Evolutionary conservation across 2,113 vertebrate species (phyloP).

Genomic region (Sminthopsis crassicaudata): DNA sequence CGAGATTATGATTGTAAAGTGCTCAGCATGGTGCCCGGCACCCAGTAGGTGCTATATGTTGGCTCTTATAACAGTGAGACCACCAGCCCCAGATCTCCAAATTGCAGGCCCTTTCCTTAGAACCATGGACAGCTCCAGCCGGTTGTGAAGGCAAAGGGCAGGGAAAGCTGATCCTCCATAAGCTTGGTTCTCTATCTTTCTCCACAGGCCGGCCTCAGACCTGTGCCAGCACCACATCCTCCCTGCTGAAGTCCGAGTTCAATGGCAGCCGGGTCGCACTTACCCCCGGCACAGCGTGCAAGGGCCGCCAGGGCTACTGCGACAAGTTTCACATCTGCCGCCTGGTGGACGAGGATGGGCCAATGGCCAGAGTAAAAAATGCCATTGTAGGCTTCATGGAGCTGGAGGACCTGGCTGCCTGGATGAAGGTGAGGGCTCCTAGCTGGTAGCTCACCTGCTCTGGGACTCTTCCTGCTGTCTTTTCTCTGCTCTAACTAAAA

Average conservation of each 20-base stretch:
- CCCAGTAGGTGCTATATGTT: neutral
- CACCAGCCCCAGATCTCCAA: too few relatives aligned
- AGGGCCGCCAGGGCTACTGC: conserved; percentile 84
- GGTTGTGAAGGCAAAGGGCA: neutral
- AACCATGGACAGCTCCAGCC: neutral
- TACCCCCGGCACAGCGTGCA: conserved; percentile 83
- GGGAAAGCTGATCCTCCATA: neutral
- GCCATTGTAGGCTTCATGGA: conserved; percentile 83
- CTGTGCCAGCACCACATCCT: conserved; percentile 85
- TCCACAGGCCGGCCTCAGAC: conserved; percentile 79
- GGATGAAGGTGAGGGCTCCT: conserved; percentile 84
- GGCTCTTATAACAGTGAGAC: neutral
- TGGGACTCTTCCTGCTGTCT: neutral
- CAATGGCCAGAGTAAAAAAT: conserved; percentile 87
- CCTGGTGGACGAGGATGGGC: conserved; percentile 86
- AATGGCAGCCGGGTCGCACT: conserved; percentile 76
- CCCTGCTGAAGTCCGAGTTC: conserved; percentile 79
- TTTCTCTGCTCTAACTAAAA: neutral
- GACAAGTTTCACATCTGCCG: conserved; percentile 86
- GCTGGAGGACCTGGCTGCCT: conserved; percentile 81
- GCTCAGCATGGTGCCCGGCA: too few relatives aligned
- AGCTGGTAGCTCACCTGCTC: neutral
- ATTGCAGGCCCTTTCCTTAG: neutral
- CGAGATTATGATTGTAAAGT: neutral
- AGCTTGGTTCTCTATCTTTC: neutral